Evolutionary conservation across 2,888 invertebrate species (phyloP).

Genomic region (Chrysolina haemoptera): DNA sequence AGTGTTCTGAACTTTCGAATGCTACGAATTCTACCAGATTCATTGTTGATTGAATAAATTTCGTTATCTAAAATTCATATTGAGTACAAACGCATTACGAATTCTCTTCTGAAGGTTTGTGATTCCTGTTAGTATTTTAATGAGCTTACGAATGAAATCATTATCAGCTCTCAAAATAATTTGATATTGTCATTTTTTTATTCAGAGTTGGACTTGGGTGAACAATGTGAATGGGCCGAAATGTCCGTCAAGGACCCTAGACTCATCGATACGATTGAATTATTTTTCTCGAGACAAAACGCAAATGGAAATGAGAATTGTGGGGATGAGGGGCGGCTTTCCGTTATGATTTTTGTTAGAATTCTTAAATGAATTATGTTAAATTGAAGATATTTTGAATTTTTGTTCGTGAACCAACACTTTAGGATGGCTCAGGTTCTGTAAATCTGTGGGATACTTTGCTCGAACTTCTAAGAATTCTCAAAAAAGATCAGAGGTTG

Average conservation of each 20-base stretch:
- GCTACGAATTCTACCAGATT: neutral
- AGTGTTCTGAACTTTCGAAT: neutral
- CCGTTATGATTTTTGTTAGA: no score
- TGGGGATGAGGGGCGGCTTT: no score
- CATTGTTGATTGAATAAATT: neutral
- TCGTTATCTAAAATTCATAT: conserved; percentile 6
- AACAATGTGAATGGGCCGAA: neutral
- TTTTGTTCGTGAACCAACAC: no score
- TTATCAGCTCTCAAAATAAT: conserved; percentile 21
- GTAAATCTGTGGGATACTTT: no score
- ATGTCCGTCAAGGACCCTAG: neutral
- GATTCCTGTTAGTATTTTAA: conserved; percentile 10
- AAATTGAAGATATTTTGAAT: no score
- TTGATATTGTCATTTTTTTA: conserved; percentile 18
- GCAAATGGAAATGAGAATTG: no score
- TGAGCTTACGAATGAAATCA: conserved; percentile 12
- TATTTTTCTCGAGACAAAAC: no score
- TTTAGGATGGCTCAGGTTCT: no score
- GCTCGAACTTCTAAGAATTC: no score
- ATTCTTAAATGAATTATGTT: no score
- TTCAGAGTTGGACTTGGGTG: neutral
- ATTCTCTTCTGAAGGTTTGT: conserved; percentile 20
- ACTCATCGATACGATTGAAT: no score
- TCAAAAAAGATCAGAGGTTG: no score
- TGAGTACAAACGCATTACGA: neutral